These are phyloP conservation scores for Spodoptera frugiperda DNA, from an alignment of 1,140 invertebrate genomes.

Conservation along the genomic window DNA sequence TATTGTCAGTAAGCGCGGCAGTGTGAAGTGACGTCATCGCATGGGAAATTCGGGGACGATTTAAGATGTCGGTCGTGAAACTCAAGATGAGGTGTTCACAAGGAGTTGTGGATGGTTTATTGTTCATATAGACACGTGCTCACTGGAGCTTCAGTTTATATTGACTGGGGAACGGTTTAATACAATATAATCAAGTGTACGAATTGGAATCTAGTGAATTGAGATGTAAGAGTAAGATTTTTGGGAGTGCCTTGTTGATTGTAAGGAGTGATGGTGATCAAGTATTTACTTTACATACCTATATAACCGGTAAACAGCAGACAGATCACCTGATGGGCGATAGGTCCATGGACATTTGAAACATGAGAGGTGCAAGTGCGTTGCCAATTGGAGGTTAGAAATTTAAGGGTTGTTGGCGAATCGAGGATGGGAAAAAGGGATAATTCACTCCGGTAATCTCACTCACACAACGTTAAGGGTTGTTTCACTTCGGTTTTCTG, in stretches of 20 bases:
- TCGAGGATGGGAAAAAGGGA: too few relatives aligned
- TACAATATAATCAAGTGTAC: background rate
- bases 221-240: background rate
- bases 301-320: too few relatives aligned
- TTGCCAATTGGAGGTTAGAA: too few relatives aligned
- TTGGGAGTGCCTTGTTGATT: background rate
- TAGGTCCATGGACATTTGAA: too few relatives aligned
- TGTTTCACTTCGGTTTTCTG: too few relatives aligned
- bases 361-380: too few relatives aligned
- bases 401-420: too few relatives aligned
- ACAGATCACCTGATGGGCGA: too few relatives aligned
- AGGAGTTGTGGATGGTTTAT: conserved; percentile 24
- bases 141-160: background rate
- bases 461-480: too few relatives aligned
- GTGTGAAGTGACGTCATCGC: conserved; percentile 22
- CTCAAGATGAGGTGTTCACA: conserved; percentile 23
- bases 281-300: too few relatives aligned
- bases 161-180: background rate
- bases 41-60: conserved; percentile 5
- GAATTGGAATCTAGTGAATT: background rate
- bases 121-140: background rate
- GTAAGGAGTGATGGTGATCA: background rate
- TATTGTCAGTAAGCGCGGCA: background rate
- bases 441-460: too few relatives aligned
- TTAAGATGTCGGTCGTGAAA: conserved; percentile 28